Evolutionary conservation across 2,797 vertebrate species (phyloP), one percentile per base, ranked within the genome.

Genomic region (Dryobates pubescens): DNA sequence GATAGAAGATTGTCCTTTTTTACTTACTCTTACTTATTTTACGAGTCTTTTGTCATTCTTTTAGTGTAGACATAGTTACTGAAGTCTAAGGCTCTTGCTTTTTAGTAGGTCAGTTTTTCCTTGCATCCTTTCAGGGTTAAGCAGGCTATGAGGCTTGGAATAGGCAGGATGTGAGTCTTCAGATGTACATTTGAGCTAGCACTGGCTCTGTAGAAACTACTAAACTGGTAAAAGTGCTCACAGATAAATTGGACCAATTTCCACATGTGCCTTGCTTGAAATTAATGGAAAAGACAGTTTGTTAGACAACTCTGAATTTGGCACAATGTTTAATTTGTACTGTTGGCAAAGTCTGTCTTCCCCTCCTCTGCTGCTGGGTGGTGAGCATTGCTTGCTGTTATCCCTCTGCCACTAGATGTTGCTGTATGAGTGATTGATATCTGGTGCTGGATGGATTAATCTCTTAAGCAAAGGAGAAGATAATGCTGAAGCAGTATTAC

Each of bases 361-460:
- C 36, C 16, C 51, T 43, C 43, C 54, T 54, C 7, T 57, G 1
- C 49, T 76, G 83, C 67, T 51, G 70, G 71, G 19, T 5, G 3
- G 32, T 14, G 58, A 61, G 49, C 17, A 3, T 22, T 22, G 15
- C 18, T 32, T 45, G 45, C 62, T 91, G 74, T 71, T 43, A 76
- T 79, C 57, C 34, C 51, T 91, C 61, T 78, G 13, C 95, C 90
- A 53, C 92, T 94, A 95, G 95, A 89, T 95, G 93, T 38, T 96
- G 92, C 91, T 96, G 0, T 94, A 15, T 49, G 94, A 93, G 90
- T 94, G 89, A 96, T 82, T 75, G 96, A 79, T 93, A 81, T 75
- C 78, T 94, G 75, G 6, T 70, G 68, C 59, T 86, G 82, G 17
- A 29, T 76, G 77, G 85, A 73, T 79, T 79, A 16, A 65, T 58